phyloP scores from a whole-genome alignment of 2,113 vertebrate species.

The Ptyas mucosa region DNA sequence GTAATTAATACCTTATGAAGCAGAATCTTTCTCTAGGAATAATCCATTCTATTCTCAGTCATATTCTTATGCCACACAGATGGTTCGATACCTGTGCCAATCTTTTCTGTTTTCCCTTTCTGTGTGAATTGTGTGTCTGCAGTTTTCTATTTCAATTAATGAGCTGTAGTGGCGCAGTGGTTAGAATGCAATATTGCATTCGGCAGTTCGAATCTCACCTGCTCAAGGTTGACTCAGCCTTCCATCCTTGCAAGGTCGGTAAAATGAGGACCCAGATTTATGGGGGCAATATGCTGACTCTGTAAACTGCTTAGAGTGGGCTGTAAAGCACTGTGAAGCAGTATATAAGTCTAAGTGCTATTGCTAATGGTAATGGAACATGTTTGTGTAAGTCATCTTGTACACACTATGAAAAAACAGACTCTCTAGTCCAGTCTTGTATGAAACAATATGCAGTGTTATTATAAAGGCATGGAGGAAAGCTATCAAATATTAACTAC shows the following conservation, averaged over 20 bases:
- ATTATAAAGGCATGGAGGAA: constrained; percentile 50
- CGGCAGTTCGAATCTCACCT: no score
- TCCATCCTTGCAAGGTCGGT: no score
- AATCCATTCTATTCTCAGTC: constrained; percentile 7
- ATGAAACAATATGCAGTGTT: constrained; percentile 26
- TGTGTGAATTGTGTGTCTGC: constrained; percentile 19
- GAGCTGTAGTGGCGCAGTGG: neutral
- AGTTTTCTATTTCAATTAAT: constrained; percentile 9
- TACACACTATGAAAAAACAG: constrained; percentile 9
- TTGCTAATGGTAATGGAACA: constrained; percentile 7
- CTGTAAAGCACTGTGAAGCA: no score
- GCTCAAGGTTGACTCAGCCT: no score
- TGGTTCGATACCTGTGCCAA: neutral
- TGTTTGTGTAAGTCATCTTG: constrained; percentile 6
- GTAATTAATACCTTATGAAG: constrained; percentile 12
- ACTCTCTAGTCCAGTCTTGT: constrained; percentile 11
- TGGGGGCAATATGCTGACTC: no score
- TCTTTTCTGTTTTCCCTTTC: constrained; percentile 7
- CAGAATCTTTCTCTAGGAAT: neutral
- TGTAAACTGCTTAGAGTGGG: no score
- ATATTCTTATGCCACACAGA: neutral
- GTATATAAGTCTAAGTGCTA: no score
- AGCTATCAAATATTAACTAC: constrained; percentile 68
- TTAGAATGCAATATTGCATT: neutral
- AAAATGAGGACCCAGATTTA: no score